Base-by-base conservation (phyloP, 2,113 vertebrate genomes). In the Alces alces region DNA sequence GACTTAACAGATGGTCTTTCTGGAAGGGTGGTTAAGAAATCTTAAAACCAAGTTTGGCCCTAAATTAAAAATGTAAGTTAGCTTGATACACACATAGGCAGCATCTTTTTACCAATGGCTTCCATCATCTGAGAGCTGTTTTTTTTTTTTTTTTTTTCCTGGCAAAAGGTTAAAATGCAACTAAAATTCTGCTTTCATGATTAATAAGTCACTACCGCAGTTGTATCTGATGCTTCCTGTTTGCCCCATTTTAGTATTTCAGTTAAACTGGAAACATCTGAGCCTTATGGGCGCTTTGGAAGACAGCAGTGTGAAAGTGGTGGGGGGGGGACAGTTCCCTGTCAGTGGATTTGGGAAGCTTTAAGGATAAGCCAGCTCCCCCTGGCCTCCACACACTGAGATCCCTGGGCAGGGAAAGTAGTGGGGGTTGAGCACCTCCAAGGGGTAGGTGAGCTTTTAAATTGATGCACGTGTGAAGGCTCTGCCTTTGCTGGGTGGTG, bases 201-300 rank as follows among this genome's bases (percentile, higher is more conserved):
- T 98, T 98, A 99, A 98, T 98, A 98, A 98, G 97, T 97, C 30
- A 97, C 98, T 96, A 97, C 98, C 97, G 97, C 97, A 98, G 98
- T 99, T 98, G 98, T 98, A 93, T 98, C 96, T 96, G 98, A 98
- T 99, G 98, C 98, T 99, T 99, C 98, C 98, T 99, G 98, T 98
- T 98, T 94, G 10, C 95, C 97, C 98, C 97, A 97, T 98, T 97
- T 98, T 97, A 96, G 98, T 95, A 84, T 97, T 97, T 96, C 94
- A 98, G 97, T 96, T 98, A 47, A 98, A 89, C 97, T 97, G 96
- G 98, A 98, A 98, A 97, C 97, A 92, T 98, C 97, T 96, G 96
- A 97, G 84, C 61, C 0, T 91, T 1, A 80, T 93, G 76, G 54
- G 92, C 97, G 84, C 93, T 97, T 86, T 36, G 89, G 39, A 76